Evolutionary conservation across 1,140 invertebrate genomes (phyloP).

Genomic region (Metopolophium dirhodum): DNA sequence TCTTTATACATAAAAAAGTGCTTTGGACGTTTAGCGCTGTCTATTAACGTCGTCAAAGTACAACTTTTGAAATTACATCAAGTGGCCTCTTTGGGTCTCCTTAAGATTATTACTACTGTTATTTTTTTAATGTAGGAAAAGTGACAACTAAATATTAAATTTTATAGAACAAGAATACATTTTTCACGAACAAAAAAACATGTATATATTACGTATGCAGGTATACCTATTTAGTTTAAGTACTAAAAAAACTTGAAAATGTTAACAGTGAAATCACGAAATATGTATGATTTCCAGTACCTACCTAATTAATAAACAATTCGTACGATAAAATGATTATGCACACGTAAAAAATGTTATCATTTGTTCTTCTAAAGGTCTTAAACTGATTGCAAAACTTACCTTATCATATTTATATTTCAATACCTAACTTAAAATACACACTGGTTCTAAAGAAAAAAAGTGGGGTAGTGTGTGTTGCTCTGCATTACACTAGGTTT

Average conservation of each 20-base stretch:
- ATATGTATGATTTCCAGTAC: no score
- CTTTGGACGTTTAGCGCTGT: not conserved
- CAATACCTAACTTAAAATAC: no score
- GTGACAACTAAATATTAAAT: conserved; percentile 10
- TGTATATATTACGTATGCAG: not conserved
- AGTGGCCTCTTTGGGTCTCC: not conserved
- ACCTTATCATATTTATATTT: no score
- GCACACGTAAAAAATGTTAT: no score
- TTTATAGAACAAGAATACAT: not conserved
- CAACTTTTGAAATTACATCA: not conserved
- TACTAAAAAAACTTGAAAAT: not conserved
- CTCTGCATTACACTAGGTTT: no score
- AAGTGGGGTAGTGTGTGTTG: no score
- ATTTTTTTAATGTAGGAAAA: not conserved
- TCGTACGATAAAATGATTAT: no score
- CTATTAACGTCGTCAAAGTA: conserved; percentile 2
- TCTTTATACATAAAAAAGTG: conserved; percentile 5
- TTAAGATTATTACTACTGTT: not conserved
- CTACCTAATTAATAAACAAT: no score
- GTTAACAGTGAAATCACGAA: not conserved
- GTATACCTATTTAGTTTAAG: not conserved
- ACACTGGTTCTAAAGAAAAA: no score
- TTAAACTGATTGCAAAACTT: no score
- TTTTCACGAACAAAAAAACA: not conserved
- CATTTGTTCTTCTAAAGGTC: no score